These are phyloP conservation scores for Zaprionus kolodkinae DNA, from an alignment of 1,140 invertebrate species.

Conservation along the genomic window DNA sequence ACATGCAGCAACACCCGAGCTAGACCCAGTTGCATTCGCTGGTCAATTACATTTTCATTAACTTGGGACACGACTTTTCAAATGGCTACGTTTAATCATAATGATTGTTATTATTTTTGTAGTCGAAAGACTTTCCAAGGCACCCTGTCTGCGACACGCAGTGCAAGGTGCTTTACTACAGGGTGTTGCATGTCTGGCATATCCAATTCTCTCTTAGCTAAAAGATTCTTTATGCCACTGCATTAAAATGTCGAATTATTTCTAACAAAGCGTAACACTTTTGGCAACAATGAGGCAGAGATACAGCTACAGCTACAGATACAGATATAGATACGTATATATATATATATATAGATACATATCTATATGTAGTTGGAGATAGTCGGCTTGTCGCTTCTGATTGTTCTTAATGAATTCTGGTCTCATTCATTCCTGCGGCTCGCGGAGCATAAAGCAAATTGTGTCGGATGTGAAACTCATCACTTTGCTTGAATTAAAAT, in stretches of 20 bases:
- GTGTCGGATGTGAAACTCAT: constrained; percentile 61
- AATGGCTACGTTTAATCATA: constrained; percentile 83
- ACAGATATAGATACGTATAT: constrained; percentile 1
- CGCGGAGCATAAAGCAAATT: constrained; percentile 54
- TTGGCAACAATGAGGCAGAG: constrained; percentile 60
- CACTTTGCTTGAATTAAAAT: constrained; percentile 74
- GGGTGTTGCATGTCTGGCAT: neutral
- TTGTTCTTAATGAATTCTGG: constrained; percentile 75
- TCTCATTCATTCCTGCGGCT: constrained; percentile 60
- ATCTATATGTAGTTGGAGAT: neutral
- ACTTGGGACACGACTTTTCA: constrained; percentile 83
- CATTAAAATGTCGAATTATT: constrained; percentile 53
- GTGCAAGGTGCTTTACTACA: constrained; percentile 5
- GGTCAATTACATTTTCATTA: constrained; percentile 84
- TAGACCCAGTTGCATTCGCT: constrained; percentile 62
- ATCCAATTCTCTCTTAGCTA: neutral
- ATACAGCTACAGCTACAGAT: neutral
- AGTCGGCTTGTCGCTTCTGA: constrained; percentile 52
- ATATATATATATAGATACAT: constrained; percentile 5
- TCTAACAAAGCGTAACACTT: constrained; percentile 67
- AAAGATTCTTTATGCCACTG: constrained; percentile 21
- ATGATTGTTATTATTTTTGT: constrained; percentile 82
- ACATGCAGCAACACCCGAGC: constrained; percentile 49
- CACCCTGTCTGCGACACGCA: constrained; percentile 52
- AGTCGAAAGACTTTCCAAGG: constrained; percentile 53